phyloP scores from a whole-genome alignment of 2,888 invertebrate genomes.

The Oligia fasciuncula region DNA sequence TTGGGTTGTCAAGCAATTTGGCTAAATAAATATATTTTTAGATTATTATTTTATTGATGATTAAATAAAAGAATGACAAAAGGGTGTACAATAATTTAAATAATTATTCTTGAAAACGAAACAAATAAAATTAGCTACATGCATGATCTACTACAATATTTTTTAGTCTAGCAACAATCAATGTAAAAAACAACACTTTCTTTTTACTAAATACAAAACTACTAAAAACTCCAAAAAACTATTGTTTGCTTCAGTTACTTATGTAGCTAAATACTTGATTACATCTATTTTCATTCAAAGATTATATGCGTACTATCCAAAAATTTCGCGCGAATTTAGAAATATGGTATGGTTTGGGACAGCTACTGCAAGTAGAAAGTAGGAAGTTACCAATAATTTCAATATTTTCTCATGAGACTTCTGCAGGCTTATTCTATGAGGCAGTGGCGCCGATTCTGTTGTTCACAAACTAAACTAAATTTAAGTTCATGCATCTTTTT shows the following conservation, averaged over 20 bases:
- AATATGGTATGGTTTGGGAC: background rate
- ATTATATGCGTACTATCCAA: background rate
- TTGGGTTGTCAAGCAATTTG: slow-evolving; percentile 19
- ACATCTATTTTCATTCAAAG: background rate
- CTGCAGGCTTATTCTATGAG: background rate
- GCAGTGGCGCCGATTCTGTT: too few relatives aligned
- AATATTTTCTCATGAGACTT: background rate
- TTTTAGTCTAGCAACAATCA: slow-evolving; percentile 9
- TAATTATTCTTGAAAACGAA: background rate
- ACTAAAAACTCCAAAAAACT: background rate
- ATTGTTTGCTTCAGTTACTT: background rate
- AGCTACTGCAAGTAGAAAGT: too few relatives aligned
- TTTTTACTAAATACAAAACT: too few relatives aligned
- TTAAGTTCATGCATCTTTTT: too few relatives aligned
- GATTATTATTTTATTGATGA: rapidly evolving
- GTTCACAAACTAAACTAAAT: too few relatives aligned
- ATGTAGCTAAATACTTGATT: background rate
- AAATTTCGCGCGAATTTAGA: slow-evolving; percentile 5
- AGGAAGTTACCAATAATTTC: background rate
- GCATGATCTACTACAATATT: background rate
- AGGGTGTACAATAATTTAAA: background rate
- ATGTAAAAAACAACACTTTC: background rate
- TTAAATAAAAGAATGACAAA: background rate
- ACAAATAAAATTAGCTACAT: background rate
- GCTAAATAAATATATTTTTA: background rate